Conservation (phyloP, 2,113 vertebrate species). For the Pollimyrus isidori region DNA sequence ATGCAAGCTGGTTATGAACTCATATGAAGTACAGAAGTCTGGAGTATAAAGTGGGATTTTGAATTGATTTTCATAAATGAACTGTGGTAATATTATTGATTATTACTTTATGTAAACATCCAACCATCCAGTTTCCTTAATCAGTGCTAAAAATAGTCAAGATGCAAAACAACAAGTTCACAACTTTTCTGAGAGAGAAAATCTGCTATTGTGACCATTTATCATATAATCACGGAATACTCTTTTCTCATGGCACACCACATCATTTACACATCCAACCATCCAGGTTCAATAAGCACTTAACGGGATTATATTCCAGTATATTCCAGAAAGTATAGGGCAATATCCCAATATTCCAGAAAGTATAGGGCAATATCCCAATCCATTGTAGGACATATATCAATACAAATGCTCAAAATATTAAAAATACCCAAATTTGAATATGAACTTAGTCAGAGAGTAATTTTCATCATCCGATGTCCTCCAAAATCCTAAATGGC, state of each 20-base stretch:
- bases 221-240: neutral
- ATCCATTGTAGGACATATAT: neutral
- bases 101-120: neutral
- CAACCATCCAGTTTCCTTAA: too few relatives aligned
- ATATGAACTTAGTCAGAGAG: neutral
- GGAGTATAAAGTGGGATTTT: neutral
- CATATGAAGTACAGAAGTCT: too few relatives aligned
- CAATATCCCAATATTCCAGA: neutral
- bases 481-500: neutral
- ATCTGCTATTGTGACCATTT: neutral
- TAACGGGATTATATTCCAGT: neutral
- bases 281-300: neutral
- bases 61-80: neutral
- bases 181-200: neutral
- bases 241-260: neutral
- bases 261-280: neutral
- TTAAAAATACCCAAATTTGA: neutral
- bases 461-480: neutral
- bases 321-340: neutral
- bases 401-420: neutral
- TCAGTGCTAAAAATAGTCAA: neutral
- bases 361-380: neutral
- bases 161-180: neutral
- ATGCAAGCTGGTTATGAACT: neutral
- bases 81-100: neutral